Evolutionary conservation across 2,113 vertebrate genomes (phyloP).

Genomic region (Grantiella picta): DNA sequence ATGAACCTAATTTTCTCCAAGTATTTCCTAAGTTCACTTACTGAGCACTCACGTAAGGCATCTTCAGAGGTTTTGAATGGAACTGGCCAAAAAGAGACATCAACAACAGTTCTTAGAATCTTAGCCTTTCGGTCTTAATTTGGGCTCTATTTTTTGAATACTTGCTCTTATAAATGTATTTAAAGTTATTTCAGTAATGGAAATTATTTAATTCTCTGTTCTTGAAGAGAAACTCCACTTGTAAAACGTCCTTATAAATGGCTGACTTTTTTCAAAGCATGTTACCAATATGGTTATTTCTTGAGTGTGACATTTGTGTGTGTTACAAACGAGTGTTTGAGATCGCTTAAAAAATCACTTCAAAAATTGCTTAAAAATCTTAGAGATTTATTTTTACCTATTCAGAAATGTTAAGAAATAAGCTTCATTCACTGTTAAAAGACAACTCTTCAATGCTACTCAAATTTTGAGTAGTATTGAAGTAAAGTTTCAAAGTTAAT

Average conservation of each 20-base stretch:
- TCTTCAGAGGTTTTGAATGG: background rate
- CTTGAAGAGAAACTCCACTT: background rate
- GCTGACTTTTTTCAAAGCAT: background rate
- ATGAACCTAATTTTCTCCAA: background rate
- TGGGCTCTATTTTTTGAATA: background rate
- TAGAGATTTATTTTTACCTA: background rate
- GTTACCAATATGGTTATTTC: background rate
- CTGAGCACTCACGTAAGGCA: background rate
- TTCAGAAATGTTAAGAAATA: background rate
- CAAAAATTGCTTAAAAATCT: background rate
- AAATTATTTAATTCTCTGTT: background rate
- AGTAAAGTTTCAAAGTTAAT: background rate
- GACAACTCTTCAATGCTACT: background rate
- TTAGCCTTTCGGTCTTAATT: background rate
- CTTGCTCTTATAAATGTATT: background rate
- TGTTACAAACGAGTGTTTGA: background rate
- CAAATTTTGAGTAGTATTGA: background rate
- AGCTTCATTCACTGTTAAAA: background rate
- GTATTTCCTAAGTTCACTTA: background rate
- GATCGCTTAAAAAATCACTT: background rate
- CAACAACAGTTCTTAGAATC: background rate
- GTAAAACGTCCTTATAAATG: background rate
- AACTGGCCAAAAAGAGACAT: background rate
- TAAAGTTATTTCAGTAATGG: background rate
- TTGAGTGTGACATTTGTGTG: background rate